Evolutionary conservation across 2,797 vertebrate genomes (phyloP).

Genomic region (Bradypodion ventrale): DNA sequence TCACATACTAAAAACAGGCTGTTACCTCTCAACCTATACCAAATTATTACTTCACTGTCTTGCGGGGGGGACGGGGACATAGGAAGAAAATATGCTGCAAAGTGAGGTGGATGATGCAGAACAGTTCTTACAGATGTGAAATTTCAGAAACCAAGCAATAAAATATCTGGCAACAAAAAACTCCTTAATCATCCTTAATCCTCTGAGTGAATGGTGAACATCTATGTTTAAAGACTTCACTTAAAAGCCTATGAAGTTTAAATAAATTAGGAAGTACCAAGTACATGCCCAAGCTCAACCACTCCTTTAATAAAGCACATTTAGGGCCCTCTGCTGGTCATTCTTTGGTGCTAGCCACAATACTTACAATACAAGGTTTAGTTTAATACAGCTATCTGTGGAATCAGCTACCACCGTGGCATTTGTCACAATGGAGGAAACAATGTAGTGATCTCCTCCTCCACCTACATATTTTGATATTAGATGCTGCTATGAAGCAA

Average conservation of each 20-base stretch:
- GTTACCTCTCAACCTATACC: background rate
- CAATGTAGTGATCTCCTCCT: background rate
- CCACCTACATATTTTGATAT: background rate
- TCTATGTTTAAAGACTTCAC: background rate
- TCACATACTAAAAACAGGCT: background rate
- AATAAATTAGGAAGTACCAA: background rate
- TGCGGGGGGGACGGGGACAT: background rate
- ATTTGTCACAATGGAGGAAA: background rate
- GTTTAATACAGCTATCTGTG: background rate
- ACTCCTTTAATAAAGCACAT: background rate
- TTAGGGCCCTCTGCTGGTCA: conserved; percentile 25
- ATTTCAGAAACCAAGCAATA: background rate
- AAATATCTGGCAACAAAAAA: background rate
- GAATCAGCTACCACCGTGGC: too few species aligned
- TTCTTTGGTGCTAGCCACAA: conserved; percentile 2
- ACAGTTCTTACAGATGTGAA: background rate
- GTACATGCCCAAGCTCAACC: background rate
- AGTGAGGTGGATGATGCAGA: background rate
- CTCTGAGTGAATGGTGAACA: background rate
- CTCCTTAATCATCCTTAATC: background rate
- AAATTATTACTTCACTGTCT: background rate
- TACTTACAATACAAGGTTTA: background rate
- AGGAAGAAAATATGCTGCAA: background rate
- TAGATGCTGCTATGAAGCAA: background rate
- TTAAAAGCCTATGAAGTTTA: background rate